Percentiles rank a stretch among this genome's conserved stretches.
phyloP scores from a whole-genome alignment of 2,797 vertebrate species.

The Sebastes steindachneri region DNA sequence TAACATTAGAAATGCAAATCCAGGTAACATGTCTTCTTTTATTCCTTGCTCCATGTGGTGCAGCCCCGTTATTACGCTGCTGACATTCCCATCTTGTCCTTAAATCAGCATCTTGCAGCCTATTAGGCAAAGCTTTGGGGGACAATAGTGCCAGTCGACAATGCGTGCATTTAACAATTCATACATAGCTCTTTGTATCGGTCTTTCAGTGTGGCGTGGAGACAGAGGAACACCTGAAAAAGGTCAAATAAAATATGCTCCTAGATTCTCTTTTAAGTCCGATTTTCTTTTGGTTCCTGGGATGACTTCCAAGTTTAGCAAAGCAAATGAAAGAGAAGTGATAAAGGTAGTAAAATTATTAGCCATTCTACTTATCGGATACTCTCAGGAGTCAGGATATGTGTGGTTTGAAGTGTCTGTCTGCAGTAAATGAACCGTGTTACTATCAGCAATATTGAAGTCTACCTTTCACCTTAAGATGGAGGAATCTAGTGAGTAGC shows the following conservation, averaged over 20 bases:
- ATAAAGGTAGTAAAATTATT: slow-evolving; percentile 33
- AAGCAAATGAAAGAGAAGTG: background rate
- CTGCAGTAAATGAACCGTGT: slow-evolving; percentile 13
- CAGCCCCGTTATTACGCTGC: slow-evolving; percentile 55
- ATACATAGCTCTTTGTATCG: slow-evolving; percentile 27
- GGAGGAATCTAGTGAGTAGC: background rate
- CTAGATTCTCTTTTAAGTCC: background rate
- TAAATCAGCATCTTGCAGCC: slow-evolving; percentile 77
- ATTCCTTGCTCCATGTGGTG: slow-evolving; percentile 52
- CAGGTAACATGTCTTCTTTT: slow-evolving; percentile 65
- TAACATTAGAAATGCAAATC: slow-evolving; percentile 76
- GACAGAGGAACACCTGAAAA: background rate
- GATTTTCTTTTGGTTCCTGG: too few species aligned
- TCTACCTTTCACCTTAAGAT: background rate
- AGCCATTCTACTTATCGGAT: slow-evolving; percentile 36
- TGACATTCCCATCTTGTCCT: slow-evolving; percentile 60
- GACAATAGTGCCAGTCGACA: slow-evolving; percentile 58
- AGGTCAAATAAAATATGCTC: slow-evolving; percentile 40
- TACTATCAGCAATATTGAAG: background rate
- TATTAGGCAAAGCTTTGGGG: slow-evolving; percentile 70
- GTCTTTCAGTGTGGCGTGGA: background rate
- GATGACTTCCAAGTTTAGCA: slow-evolving; percentile 26
- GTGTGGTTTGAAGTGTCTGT: slow-evolving; percentile 42
- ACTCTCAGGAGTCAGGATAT: background rate
- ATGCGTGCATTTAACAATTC: slow-evolving; percentile 39